Evolutionary conservation across 2,797 vertebrate genomes (phyloP), one percentile per base, ranked within the genome.

Genomic region (Macrochelys suwanniensis): DNA sequence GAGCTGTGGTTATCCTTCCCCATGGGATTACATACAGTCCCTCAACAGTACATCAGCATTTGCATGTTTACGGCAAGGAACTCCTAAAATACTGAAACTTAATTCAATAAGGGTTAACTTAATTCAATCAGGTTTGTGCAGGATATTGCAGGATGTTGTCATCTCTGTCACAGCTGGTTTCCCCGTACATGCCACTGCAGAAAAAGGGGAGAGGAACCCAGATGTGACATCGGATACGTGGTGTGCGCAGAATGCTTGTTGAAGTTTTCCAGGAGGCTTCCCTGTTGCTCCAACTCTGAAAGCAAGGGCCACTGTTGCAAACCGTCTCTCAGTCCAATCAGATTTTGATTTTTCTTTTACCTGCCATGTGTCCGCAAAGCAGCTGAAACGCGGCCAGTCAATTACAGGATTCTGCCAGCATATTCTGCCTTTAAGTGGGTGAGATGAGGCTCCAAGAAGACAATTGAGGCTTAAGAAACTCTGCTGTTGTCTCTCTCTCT

Each of bases 261-360:
- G 42, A 76, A 19, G 19, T 68, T 47, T 47, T 71, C 16, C 42
- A 49, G 23, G 54, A 56, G 9, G 45, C 56, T 23, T 47, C 17
- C 57, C 37, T 50, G 37, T 56, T 11, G 25, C 8, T 61, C 7
- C 9, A 59, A 61, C 71, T 92, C 93, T 96, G 95, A 96, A 97
- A 96, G 94, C 95, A 94, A 96, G 93, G 94, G 92, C 84, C 91
- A 89, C 92, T 95, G 88, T 97, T 97, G 95, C 91, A 95, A 92
- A 96, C 96, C 85, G 97, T 91, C 92, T 93, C 96, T 97, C 91
- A 95, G 92, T 80, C 89, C 96, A 96, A 97, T 96, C 91, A 94
- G 93, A 97, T 97, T 96, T 78, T 97, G 95, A 95, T 97, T 97
- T 97, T 97, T 97, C 96, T 97, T 97, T 97, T 97, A 97, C 95